Evolutionary conservation across 2,797 vertebrate genomes (phyloP).

Genomic region (Okamejei kenojei): DNA sequence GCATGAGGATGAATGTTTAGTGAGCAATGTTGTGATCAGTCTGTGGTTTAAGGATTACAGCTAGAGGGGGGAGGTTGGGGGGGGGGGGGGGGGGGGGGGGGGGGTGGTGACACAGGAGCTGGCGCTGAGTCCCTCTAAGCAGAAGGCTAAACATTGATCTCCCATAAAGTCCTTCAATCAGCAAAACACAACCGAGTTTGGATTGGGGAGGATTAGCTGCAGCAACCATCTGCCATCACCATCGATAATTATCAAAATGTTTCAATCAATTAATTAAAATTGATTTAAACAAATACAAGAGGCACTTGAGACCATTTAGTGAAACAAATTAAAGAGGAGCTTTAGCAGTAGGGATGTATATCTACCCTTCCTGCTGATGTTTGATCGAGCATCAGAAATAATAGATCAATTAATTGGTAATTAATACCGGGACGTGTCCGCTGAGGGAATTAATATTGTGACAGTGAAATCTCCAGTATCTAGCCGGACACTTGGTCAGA

Average conservation of each 20-base stretch:
- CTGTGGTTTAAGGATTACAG: slow-evolving; percentile 23
- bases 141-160: slow-evolving; percentile 36
- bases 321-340: slow-evolving; percentile 9
- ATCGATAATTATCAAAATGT: slow-evolving; percentile 33
- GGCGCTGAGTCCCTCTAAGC: neutral
- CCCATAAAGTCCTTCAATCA: neutral
- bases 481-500: neutral
- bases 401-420: slow-evolving; percentile 6
- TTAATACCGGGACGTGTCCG: neutral
- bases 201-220: slow-evolving; percentile 28
- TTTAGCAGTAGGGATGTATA: neutral
- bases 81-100: too few relatives aligned
- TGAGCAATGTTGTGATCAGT: neutral
- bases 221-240: neutral
- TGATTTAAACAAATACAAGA: slow-evolving; percentile 19
- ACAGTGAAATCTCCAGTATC: neutral
- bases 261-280: slow-evolving; percentile 35
- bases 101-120: neutral
- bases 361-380: neutral
- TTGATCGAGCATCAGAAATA: neutral
- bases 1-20: slow-evolving; percentile 4
- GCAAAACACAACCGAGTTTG: slow-evolving; percentile 3
- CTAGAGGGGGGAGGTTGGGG: neutral
- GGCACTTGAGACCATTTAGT: slow-evolving; percentile 24
- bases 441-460: slow-evolving; percentile 13